These are phyloP conservation scores for Pterocles burchelli DNA, from an alignment of 2,113 vertebrate genomes.

Conservation along the genomic window DNA sequence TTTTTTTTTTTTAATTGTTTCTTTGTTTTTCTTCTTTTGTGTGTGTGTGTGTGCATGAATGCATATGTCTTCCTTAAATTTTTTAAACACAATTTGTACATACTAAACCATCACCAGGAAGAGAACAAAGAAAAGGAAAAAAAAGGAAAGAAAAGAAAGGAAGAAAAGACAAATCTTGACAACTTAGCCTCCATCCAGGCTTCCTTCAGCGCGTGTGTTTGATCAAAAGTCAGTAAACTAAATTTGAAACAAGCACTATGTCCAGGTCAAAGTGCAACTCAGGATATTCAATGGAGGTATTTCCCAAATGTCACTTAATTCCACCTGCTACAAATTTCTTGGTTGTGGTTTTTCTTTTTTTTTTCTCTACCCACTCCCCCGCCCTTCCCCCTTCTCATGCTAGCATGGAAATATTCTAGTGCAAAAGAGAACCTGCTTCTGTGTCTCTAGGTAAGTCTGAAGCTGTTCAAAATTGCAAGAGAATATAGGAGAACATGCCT, in stretches of 20 bases:
- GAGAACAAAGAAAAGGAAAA: background rate
- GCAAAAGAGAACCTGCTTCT: background rate
- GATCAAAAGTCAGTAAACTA: background rate
- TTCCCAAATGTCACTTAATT: background rate
- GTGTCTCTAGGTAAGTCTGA: background rate
- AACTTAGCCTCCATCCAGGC: background rate
- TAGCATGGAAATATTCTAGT: background rate
- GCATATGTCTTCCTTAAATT: background rate
- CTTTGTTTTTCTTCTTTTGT: background rate
- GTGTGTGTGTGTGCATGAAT: background rate
- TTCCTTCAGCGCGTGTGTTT: background rate
- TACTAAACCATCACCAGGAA: background rate
- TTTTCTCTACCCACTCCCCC: too few relatives aligned
- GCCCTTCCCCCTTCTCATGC: too few relatives aligned
- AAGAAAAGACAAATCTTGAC: background rate
- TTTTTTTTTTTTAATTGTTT: background rate
- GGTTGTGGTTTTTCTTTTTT: accelerated
- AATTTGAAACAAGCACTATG: background rate
- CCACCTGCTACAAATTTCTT: background rate
- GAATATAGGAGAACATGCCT: accelerated
- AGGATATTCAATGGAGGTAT: background rate
- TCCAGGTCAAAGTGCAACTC: background rate
- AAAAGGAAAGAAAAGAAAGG: background rate
- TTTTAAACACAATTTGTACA: background rate
- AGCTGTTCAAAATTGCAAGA: background rate